Percentiles rank a stretch among this genome's conserved stretches.
phyloP scores from a whole-genome alignment of 2,113 vertebrate species.

The Leucosticte australis region DNA sequence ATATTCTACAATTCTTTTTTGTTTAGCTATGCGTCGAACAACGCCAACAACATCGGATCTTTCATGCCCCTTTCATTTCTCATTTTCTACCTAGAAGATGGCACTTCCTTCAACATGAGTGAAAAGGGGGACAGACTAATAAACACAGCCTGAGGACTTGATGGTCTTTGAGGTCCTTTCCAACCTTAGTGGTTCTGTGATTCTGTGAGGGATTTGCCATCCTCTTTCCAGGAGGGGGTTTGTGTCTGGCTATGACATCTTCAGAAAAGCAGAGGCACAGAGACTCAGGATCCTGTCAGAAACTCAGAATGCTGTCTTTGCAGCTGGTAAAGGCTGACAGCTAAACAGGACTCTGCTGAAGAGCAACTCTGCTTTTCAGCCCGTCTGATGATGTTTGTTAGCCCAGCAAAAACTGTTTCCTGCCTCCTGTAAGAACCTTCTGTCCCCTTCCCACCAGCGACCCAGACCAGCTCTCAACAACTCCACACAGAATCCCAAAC shows the following conservation, averaged over 20 bases:
- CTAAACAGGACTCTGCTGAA: not conserved
- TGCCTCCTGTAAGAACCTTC: not conserved
- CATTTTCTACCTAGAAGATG: not conserved
- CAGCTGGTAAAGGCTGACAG: not conserved
- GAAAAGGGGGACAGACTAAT: not conserved
- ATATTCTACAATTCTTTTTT: not conserved
- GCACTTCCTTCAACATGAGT: rapidly evolving
- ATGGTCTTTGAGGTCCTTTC: not conserved
- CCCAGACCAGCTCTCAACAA: not conserved
- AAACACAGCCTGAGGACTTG: not conserved
- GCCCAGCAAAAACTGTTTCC: not conserved
- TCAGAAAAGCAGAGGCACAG: not conserved
- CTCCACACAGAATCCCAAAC: not conserved
- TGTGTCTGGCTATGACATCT: not conserved
- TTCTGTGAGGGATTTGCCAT: rapidly evolving
- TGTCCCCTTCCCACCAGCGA: rapidly evolving
- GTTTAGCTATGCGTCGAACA: not conserved
- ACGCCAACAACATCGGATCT: not conserved
- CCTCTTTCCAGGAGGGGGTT: not conserved
- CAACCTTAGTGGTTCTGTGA: not conserved
- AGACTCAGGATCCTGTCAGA: not conserved
- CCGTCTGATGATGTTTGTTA: not conserved
- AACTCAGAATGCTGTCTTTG: not conserved
- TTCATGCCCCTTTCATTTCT: not conserved
- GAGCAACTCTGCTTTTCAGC: not conserved